A percentile compares a stretch with the other conserved stretches of the same genome.
These are phyloP conservation scores for Argya squamiceps DNA, from an alignment of 2,797 vertebrate genomes.

Conservation along the genomic window DNA sequence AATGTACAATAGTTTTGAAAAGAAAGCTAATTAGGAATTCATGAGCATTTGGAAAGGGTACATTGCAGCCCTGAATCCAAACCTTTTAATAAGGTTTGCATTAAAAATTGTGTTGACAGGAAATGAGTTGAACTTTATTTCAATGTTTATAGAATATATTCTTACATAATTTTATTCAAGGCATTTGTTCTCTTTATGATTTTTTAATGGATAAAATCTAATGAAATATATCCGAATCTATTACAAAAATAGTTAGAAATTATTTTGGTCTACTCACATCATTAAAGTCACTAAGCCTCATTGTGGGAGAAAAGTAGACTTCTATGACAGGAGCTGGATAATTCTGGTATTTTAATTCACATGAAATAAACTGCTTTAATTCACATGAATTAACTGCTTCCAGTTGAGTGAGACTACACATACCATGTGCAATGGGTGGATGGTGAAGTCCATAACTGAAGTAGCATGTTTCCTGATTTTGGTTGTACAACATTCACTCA, in stretches of 20 bases:
- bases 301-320: background rate
- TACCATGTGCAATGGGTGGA: background rate
- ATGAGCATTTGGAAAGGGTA: background rate
- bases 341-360: conserved; percentile 16
- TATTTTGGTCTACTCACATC: background rate
- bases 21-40: background rate
- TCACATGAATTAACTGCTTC: background rate
- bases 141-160: background rate
- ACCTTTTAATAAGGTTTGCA: background rate
- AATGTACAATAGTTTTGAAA: background rate
- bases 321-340: background rate
- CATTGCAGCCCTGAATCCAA: background rate
- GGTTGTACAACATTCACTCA: background rate
- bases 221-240: background rate
- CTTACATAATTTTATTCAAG: background rate
- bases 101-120: background rate
- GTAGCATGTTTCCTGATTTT: background rate
- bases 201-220: conserved; percentile 1
- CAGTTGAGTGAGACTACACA: background rate
- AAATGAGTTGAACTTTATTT: background rate
- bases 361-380: background rate
- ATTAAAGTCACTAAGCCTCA: background rate
- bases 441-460: background rate
- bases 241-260: conserved; percentile 3
- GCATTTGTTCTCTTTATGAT: background rate